These are phyloP conservation scores for Drosophila suboccidentalis DNA, from an alignment of 2,888 invertebrate species.

Conservation along the genomic window DNA sequence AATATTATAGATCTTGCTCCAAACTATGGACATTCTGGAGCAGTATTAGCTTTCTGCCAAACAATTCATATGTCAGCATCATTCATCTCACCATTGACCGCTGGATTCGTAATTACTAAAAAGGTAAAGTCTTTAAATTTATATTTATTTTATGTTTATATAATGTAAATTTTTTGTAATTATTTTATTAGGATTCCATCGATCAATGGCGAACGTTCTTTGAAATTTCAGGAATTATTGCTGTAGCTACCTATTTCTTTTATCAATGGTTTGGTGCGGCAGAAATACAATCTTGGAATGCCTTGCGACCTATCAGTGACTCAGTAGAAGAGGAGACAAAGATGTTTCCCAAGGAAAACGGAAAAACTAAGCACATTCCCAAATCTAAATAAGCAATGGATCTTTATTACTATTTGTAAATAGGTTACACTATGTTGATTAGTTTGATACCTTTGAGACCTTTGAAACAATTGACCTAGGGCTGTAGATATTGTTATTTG, in stretches of 20 bases:
- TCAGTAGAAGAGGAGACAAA: constrained; percentile 28
- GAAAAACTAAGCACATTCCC: constrained; percentile 31
- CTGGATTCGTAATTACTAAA: constrained; percentile 88
- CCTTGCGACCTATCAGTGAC: constrained; percentile 16
- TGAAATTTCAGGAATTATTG: constrained; percentile 88
- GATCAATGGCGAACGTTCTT: constrained; percentile 89
- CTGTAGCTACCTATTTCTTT: constrained; percentile 88
- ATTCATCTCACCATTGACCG: constrained; percentile 89
- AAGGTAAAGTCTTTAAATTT: constrained; percentile 86
- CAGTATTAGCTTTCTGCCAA: constrained; percentile 90
- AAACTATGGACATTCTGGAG: constrained; percentile 89
- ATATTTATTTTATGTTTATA: not conserved
- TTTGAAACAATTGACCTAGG: constrained; percentile 4
- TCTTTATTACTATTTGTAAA: not conserved
- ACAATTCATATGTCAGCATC: constrained; percentile 92
- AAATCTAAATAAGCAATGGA: constrained; percentile 14
- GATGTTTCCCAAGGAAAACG: constrained; percentile 37
- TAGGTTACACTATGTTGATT: constrained; percentile 4
- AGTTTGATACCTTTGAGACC: constrained; percentile 4
- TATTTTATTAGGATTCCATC: constrained; percentile 48
- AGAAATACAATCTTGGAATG: constrained; percentile 86
- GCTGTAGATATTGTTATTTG: constrained; percentile 14
- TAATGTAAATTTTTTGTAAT: not conserved
- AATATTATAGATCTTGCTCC: constrained; percentile 92
- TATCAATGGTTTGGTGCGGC: constrained; percentile 90